Conservation (phyloP, 2,113 vertebrate genomes). For the Stegostoma tigrinum region DNA sequence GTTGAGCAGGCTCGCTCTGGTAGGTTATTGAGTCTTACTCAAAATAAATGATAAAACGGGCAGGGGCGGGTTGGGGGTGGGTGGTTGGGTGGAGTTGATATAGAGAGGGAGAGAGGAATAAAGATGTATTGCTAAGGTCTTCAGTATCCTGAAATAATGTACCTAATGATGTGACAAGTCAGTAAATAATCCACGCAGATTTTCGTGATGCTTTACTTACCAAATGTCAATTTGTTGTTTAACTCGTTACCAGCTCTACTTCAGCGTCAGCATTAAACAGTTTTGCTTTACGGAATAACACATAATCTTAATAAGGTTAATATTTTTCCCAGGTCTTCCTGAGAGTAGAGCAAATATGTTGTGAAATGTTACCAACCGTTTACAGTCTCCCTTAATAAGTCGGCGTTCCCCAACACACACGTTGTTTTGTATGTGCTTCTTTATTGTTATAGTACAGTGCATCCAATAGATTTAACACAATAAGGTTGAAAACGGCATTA, state of each 20-base stretch:
- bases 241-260: conserved; percentile 19
- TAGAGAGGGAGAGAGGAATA: neutral
- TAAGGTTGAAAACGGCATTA: conserved; percentile 33
- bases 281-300: conserved; percentile 14
- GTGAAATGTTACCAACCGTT: neutral
- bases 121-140: neutral
- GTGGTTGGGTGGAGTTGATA: no score
- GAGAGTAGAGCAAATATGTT: neutral
- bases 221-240: conserved; percentile 24
- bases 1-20: conserved; percentile 66
- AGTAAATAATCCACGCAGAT: conserved; percentile 32
- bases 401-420: neutral
- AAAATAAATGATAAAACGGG: conserved; percentile 35
- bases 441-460: conserved; percentile 8
- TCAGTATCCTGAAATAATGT: conserved; percentile 31
- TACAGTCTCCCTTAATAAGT: neutral
- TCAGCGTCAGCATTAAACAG: neutral
- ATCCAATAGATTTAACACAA: conserved; percentile 28
- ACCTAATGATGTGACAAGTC: conserved; percentile 37
- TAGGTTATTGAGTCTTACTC: conserved; percentile 34
- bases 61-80: neutral
- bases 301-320: neutral
- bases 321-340: neutral
- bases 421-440: neutral
- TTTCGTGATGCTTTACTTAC: conserved; percentile 15